Conservation (phyloP, 2,797 vertebrate genomes). For the Erithacus rubecula region DNA sequence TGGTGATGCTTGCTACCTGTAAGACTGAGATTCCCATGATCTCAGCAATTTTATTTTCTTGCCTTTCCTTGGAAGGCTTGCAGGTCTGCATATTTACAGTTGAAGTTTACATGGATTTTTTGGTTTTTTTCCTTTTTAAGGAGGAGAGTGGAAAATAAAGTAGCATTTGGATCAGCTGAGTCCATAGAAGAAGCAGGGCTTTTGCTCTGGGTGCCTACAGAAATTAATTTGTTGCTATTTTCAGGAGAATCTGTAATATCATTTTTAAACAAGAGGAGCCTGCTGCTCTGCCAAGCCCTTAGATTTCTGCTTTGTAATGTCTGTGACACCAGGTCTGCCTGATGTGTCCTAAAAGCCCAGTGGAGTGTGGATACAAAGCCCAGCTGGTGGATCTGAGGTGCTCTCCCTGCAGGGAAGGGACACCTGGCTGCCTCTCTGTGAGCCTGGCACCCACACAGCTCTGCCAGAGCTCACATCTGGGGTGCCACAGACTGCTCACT, state of each 20-base stretch:
- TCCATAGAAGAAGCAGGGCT: background rate
- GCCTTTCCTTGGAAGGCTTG: background rate
- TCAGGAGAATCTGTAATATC: background rate
- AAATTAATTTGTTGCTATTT: background rate
- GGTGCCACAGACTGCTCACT: background rate
- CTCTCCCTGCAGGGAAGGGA: background rate
- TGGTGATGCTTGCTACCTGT: background rate
- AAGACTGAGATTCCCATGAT: background rate
- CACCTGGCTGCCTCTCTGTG: background rate
- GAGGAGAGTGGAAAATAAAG: background rate
- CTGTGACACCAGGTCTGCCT: background rate
- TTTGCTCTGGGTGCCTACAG: background rate
- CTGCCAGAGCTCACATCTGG: background rate
- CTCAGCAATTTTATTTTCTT: background rate
- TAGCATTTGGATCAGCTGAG: background rate
- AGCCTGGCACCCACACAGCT: background rate
- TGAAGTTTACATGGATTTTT: fast-evolving
- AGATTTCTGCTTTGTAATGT: background rate
- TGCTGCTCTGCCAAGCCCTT: background rate
- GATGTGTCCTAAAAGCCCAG: background rate
- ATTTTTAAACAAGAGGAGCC: background rate
- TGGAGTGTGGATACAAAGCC: background rate
- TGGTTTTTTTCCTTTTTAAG: background rate
- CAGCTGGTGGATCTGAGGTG: background rate
- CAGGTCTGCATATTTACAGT: background rate